phyloP scores from a whole-genome alignment of 2,888 invertebrate genomes.

The Cryptocephalus moraei region DNA sequence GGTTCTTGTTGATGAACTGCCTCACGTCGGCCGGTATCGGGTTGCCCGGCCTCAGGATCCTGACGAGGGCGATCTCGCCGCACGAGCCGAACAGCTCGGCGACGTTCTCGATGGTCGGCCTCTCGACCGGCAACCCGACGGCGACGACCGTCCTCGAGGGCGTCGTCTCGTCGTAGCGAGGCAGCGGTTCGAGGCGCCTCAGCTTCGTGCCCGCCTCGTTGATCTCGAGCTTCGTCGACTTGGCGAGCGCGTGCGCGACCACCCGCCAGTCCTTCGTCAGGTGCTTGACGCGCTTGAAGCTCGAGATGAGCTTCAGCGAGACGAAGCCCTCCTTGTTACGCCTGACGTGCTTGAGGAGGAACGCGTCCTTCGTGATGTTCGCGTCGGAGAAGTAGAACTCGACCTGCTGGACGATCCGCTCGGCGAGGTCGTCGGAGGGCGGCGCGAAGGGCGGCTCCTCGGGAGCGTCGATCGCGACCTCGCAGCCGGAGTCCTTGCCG shows the following conservation, averaged over 20 bases:
- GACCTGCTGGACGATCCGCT: constrained; percentile 75
- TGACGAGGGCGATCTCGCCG: constrained; percentile 81
- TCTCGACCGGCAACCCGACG: constrained; percentile 73
- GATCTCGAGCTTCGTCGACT: constrained; percentile 72
- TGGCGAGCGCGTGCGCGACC: constrained; percentile 74
- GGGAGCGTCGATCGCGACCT: constrained; percentile 45
- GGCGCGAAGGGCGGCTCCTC: constrained; percentile 55
- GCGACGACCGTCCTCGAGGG: constrained; percentile 87
- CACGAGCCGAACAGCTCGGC: constrained; percentile 81
- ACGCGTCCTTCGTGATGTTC: constrained; percentile 91
- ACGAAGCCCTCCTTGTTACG: constrained; percentile 94
- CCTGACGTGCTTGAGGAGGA: constrained; percentile 87
- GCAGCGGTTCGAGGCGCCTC: constrained; percentile 72
- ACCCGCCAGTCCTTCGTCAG: constrained; percentile 90
- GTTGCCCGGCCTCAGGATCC: constrained; percentile 81
- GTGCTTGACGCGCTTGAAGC: constrained; percentile 90
- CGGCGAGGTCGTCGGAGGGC: constrained; percentile 67
- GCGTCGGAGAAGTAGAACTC: constrained; percentile 95
- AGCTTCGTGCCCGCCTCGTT: constrained; percentile 88
- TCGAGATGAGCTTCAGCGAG: constrained; percentile 86
- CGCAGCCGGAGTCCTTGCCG: constrained; percentile 59
- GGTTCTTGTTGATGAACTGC: constrained; percentile 83
- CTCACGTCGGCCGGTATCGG: constrained; percentile 85
- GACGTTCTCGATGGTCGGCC: constrained; percentile 81
- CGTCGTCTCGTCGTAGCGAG: constrained; percentile 84